Evolutionary conservation across 2,113 vertebrate species (phyloP).

Genomic region (Peromyscus polionotus): DNA sequence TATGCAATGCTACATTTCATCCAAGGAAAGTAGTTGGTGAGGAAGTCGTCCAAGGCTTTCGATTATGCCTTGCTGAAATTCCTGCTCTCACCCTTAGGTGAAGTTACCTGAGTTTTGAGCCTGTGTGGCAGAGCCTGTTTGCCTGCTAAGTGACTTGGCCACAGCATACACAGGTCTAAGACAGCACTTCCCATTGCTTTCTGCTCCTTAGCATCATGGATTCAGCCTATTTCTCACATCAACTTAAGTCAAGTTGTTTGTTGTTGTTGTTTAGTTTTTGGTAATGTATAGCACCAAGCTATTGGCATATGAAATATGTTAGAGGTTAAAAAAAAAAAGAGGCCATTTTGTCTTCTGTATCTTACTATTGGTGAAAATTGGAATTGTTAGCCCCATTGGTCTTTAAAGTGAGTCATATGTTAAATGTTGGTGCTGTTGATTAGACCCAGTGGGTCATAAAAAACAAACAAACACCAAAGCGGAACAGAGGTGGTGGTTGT

Average conservation of each 20-base stretch:
- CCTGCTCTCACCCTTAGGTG: not conserved
- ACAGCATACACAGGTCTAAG: not conserved
- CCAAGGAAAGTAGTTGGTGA: constrained; percentile 55
- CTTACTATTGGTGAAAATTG: not conserved
- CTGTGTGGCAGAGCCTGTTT: not conserved
- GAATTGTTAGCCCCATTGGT: not conserved
- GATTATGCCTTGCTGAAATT: not conserved
- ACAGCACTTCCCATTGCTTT: not conserved
- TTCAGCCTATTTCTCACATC: not conserved
- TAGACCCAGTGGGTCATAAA: too few relatives aligned
- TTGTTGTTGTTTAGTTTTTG: not conserved
- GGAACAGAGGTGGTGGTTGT: not conserved
- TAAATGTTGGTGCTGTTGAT: not conserved
- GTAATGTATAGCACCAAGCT: not conserved
- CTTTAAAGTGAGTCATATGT: not conserved
- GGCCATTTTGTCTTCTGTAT: not conserved
- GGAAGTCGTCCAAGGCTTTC: not conserved
- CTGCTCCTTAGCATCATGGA: not conserved
- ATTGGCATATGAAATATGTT: not conserved
- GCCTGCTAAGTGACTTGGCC: not conserved
- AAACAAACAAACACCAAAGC: not conserved
- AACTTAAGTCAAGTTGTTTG: not conserved
- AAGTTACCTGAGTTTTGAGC: not conserved
- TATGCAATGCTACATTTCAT: constrained; percentile 52
- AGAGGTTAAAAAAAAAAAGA: not conserved